Percentiles rank a stretch among this genome's conserved stretches.
phyloP scores from a whole-genome alignment of 2,888 invertebrate genomes.

The Chalcis sispes region DNA sequence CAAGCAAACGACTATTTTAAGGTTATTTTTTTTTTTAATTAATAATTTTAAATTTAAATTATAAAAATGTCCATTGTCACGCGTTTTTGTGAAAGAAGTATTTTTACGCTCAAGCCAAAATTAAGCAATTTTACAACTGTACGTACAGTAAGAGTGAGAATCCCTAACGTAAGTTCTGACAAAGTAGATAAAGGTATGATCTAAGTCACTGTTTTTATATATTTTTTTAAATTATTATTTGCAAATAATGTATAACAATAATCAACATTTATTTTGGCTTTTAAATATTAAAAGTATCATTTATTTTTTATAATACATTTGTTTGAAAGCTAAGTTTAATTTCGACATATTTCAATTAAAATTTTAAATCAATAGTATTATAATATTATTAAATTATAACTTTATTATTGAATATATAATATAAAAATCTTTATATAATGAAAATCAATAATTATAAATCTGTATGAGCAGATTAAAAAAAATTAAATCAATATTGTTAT shows the following conservation, averaged over 20 bases:
- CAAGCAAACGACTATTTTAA: conserved; percentile 5
- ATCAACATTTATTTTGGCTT: background rate
- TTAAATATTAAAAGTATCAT: background rate
- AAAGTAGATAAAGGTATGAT: conserved; percentile 45
- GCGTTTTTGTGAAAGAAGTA: conserved; percentile 34
- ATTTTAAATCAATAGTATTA: too few species aligned
- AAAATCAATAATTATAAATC: too few species aligned
- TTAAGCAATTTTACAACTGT: conserved; percentile 10
- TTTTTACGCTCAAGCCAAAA: conserved; percentile 33
- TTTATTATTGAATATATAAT: too few species aligned
- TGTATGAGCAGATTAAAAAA: too few species aligned
- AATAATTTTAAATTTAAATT: conserved; percentile 15
- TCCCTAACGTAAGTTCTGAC: conserved; percentile 39
- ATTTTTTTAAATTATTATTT: background rate
- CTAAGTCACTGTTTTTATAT: background rate
- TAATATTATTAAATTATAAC: too few species aligned
- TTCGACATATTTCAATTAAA: too few species aligned
- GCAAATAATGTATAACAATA: background rate
- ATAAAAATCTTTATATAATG: too few species aligned
- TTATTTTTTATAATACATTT: too few species aligned
- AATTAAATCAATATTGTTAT: too few species aligned
- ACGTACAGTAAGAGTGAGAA: conserved; percentile 34
- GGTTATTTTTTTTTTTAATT: conserved; percentile 46
- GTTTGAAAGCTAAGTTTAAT: too few species aligned
- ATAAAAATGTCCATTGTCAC: conserved; percentile 53